phyloP scores from a whole-genome alignment of 2,113 vertebrate genomes.

The Lepisosteus osseus region DNA sequence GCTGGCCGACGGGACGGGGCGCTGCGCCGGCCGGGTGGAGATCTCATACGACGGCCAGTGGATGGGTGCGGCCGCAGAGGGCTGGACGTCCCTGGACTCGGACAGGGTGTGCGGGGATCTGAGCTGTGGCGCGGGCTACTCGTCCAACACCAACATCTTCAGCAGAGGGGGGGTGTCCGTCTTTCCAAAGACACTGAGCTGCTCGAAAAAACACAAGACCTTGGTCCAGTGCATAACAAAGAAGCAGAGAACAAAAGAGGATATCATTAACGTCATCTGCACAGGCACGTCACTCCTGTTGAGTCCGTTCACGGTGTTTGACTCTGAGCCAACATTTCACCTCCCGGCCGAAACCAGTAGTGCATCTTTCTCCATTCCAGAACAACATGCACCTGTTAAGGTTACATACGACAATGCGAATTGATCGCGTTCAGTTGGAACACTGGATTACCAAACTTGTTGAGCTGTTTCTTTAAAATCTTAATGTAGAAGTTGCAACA shows the following conservation, averaged over 20 bases:
- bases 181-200: accelerated
- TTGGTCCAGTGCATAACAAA: not conserved
- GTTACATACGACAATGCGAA: too few relatives aligned
- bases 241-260: accelerated
- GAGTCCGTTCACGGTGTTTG: too few relatives aligned
- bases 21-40: slow-evolving; percentile 50
- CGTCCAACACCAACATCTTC: accelerated
- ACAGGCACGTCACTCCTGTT: slow-evolving; percentile 23
- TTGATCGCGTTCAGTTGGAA: too few relatives aligned
- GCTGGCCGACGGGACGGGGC: slow-evolving; percentile 34
- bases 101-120: slow-evolving; percentile 29
- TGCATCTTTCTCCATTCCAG: too few relatives aligned
- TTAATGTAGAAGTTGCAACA: too few relatives aligned
- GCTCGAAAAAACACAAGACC: accelerated
- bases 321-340: too few relatives aligned
- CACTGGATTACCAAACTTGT: too few relatives aligned
- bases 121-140: not conserved
- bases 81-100: accelerated
- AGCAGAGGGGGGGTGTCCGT: not conserved
- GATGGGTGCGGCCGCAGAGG: accelerated
- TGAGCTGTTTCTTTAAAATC: too few relatives aligned
- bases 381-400: too few relatives aligned
- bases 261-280: slow-evolving; percentile 35
- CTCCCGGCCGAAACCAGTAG: too few relatives aligned
- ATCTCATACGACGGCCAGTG: slow-evolving; percentile 18